phyloP scores from a whole-genome alignment of 1,140 invertebrate genomes.

The Philopotamus ludificatus region DNA sequence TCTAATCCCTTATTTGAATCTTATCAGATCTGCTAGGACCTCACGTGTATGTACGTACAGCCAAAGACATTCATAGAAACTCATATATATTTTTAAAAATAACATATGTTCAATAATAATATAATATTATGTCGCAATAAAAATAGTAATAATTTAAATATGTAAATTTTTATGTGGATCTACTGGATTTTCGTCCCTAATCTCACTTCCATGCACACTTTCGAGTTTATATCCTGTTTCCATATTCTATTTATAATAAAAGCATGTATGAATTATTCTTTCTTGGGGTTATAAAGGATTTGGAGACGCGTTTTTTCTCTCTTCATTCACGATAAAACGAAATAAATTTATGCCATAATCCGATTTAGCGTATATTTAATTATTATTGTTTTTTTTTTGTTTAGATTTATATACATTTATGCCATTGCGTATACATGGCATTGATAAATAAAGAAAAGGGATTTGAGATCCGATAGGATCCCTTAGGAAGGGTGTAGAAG shows the following conservation, averaged over 20 bases:
- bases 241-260: conserved; percentile 40
- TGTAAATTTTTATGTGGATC: no score
- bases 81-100: no score
- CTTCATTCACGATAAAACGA: not conserved
- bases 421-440: not conserved
- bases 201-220: conserved; percentile 31
- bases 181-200: conserved; percentile 25
- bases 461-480: conserved; percentile 21
- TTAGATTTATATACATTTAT: not conserved
- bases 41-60: conserved; percentile 12
- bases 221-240: conserved; percentile 36
- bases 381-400: not conserved
- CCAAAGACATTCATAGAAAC: no score
- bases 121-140: no score
- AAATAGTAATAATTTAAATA: no score
- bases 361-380: not conserved
- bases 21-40: conserved; percentile 51
- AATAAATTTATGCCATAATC: not conserved
- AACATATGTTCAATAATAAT: no score
- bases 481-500: conserved; percentile 11
- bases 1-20: conserved; percentile 61
- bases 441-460: conserved; percentile 24
- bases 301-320: conserved; percentile 9
- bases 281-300: conserved; percentile 28
- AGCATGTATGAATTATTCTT: conserved; percentile 38